Evolutionary conservation across 2,113 vertebrate species (phyloP).

Genomic region (Oostethus manadensis): DNA sequence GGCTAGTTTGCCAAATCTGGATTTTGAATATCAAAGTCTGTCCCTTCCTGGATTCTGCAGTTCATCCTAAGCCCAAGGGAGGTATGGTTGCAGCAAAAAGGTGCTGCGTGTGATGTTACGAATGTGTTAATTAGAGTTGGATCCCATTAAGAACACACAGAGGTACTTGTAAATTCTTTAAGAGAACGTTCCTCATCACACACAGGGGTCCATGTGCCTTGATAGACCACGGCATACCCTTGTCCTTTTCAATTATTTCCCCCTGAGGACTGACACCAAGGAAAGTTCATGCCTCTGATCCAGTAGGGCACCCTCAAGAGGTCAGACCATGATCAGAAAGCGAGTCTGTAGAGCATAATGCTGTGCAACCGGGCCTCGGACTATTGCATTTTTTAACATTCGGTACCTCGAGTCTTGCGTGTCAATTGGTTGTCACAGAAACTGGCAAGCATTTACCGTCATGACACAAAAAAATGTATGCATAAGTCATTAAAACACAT

Average conservation of each 20-base stretch:
- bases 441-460: neutral
- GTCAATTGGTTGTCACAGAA: neutral
- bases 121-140: constrained; percentile 61
- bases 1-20: constrained; percentile 33
- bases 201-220: constrained; percentile 33
- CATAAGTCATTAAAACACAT: neutral
- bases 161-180: constrained; percentile 73
- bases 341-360: constrained; percentile 27
- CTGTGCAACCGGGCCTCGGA: constrained; percentile 40
- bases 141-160: constrained; percentile 58
- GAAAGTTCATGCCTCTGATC: constrained; percentile 45
- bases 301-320: constrained; percentile 33
- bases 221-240: constrained; percentile 38
- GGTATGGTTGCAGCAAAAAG: constrained; percentile 3
- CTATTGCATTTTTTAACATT: constrained; percentile 19
- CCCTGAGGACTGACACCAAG: constrained; percentile 39
- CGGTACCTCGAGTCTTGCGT: neutral
- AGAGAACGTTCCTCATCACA: constrained; percentile 52
- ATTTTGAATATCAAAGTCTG: constrained; percentile 57
- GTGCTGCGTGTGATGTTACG: constrained; percentile 18
- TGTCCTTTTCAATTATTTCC: constrained; percentile 55
- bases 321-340: constrained; percentile 36
- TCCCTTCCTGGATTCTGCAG: constrained; percentile 48
- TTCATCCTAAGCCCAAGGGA: constrained; percentile 46
- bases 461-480: neutral